Conservation (phyloP, 2,888 invertebrate species). For the Polietes domitor region DNA sequence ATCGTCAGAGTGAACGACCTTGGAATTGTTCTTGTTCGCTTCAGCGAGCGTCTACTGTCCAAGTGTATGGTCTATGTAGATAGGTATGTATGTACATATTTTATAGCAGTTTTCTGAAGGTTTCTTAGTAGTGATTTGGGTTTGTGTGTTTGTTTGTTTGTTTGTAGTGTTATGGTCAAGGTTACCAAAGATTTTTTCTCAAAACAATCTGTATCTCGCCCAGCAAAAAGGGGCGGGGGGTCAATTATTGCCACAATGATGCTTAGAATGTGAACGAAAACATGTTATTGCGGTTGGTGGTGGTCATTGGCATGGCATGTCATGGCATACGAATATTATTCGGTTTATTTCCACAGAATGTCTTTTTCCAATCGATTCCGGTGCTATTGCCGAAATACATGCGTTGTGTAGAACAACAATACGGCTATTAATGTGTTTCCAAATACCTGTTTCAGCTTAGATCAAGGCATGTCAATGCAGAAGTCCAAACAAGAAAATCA, state of each 20-base stretch:
- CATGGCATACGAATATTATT: background rate
- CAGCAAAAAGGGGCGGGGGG: background rate
- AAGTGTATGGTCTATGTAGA: too few species aligned
- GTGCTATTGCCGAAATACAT: too few species aligned
- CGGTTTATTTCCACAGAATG: background rate
- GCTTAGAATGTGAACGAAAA: conserved; percentile 14
- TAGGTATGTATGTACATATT: background rate
- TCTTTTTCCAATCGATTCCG: too few species aligned
- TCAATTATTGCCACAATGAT: background rate
- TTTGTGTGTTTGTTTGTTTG: conserved; percentile 6
- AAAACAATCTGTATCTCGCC: background rate
- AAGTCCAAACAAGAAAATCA: too few species aligned
- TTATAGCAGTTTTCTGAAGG: conserved; percentile 12
- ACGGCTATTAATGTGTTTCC: too few species aligned
- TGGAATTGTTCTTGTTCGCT: too few species aligned
- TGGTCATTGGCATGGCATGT: too few species aligned
- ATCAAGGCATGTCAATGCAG: too few species aligned
- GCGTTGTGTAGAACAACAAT: too few species aligned
- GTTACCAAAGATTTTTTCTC: conserved; percentile 11
- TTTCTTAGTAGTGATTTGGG: background rate
- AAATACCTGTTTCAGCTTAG: too few species aligned
- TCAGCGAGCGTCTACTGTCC: too few species aligned
- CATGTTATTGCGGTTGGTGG: background rate
- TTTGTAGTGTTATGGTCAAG: conserved; percentile 41
- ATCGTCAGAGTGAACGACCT: too few species aligned